Base-by-base conservation (phyloP, 2,113 vertebrate genomes). In the Uria lomvia region DNA sequence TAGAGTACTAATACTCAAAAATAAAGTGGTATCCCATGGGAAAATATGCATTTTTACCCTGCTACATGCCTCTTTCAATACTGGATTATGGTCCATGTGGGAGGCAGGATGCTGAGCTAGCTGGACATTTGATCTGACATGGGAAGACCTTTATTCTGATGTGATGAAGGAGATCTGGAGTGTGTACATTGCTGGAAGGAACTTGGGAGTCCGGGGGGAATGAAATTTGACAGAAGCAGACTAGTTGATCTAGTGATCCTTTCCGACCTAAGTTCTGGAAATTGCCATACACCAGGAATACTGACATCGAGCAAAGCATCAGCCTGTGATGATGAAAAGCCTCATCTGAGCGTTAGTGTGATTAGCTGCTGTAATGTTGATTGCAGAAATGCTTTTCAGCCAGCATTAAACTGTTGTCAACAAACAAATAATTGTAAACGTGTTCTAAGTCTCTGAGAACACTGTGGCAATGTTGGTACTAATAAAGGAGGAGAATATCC, bases 241-340 rank as follows among this genome's bases (percentile, higher is more conserved):
- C 47, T 63, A 50, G 29, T 3, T 72, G 53, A 83, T 83, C 53
- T 76, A 84, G 55, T 45, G 47, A 88, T 74, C 29, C 52, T 30
- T 92, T 92, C 86, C 88, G 77, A 86, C 80, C 73, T 83, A 74
- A 73, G 38, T 80, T 94, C 86, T 84, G 52, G 22, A 80, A 92
- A 76, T 26, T 73, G 71, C 62, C 47, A 23, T 34, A 43, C 17
- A 72, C 34, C 23, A 58, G 43, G 13, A 86, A 11, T 55, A 63
- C 56, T 40, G 15, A 73, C 40, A 50, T 58, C 29, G 93, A 86
- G 56, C 43, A 90, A 90, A 87, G 26, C 43, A 88, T 63, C n/a
- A 67, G 59, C 47, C 27, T 53, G 15, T 40, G 72, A 56, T 83
- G 42, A 94, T 83, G 90, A 63, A 90, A 95, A 90, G 78, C 59